phyloP scores from a whole-genome alignment of 2,888 invertebrate species.

The Spilosoma lubricipeda region DNA sequence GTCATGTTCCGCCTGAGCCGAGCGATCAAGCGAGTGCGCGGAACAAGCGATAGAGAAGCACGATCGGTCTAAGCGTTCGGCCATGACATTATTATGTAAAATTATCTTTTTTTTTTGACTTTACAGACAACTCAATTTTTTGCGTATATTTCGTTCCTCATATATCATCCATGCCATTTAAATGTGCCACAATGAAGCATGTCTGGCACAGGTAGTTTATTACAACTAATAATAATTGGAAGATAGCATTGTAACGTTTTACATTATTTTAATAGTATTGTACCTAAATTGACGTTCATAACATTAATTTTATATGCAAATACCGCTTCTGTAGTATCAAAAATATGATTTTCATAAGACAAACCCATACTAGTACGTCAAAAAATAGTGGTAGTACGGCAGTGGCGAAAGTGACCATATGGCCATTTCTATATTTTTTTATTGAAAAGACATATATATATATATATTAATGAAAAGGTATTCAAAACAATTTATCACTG shows the following conservation, averaged over 20 bases:
- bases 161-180: too few species aligned
- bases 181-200: too few species aligned
- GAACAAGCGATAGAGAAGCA: too few species aligned
- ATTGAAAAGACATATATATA: background rate
- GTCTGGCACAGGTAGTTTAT: background rate
- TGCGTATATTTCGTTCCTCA: too few species aligned
- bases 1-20: too few species aligned
- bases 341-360: slow-evolving; percentile 1
- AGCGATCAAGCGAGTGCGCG: too few species aligned
- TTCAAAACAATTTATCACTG: background rate
- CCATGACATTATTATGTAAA: too few species aligned
- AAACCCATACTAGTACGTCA: background rate
- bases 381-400: background rate
- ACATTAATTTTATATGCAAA: background rate
- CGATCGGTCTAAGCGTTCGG: too few species aligned
- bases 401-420: background rate
- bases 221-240: background rate
- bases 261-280: background rate
- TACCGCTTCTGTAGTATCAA: background rate
- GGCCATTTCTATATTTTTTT: background rate
- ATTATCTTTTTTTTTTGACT: too few species aligned
- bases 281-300: background rate
- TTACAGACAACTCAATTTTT: too few species aligned
- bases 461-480: background rate
- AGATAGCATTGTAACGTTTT: background rate